Evolutionary conservation across 2,888 invertebrate genomes (phyloP).

Genomic region (Heliconius ethilla): DNA sequence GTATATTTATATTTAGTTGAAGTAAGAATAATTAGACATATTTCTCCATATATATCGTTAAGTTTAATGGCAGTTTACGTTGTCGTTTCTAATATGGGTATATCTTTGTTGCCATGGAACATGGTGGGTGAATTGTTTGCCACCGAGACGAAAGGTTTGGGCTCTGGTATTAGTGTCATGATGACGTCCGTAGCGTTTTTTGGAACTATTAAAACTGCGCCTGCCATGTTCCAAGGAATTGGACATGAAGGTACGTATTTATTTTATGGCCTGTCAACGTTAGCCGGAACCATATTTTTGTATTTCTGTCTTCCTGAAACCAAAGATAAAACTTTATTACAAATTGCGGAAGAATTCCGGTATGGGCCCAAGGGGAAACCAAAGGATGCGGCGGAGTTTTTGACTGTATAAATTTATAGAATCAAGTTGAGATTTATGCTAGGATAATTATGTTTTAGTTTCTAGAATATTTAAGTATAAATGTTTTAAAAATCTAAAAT

Average conservation of each 20-base stretch:
- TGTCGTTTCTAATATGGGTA: conserved; percentile 82
- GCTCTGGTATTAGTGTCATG: conserved; percentile 85
- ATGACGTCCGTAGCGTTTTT: conserved; percentile 86
- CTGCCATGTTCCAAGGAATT: conserved; percentile 80
- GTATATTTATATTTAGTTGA: conserved; percentile 70
- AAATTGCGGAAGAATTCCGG: conserved; percentile 84
- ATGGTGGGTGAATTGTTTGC: conserved; percentile 89
- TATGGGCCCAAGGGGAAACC: conserved; percentile 57
- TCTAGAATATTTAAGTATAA: neutral
- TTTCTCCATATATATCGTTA: conserved; percentile 70
- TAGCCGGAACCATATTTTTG: conserved; percentile 83
- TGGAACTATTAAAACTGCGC: conserved; percentile 85
- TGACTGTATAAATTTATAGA: conserved; percentile 41
- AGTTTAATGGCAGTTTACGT: conserved; percentile 82
- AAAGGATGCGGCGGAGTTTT: conserved; percentile 50
- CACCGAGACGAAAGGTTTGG: conserved; percentile 84
- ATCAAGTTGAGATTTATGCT: neutral
- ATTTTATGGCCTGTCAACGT: conserved; percentile 83
- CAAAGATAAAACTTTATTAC: conserved; percentile 84
- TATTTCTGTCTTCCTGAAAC: conserved; percentile 86
- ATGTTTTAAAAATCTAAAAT: neutral
- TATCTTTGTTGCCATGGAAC: conserved; percentile 87
- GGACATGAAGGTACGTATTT: conserved; percentile 84
- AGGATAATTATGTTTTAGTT: neutral
- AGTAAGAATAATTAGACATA: conserved; percentile 53